Base-by-base conservation (phyloP, 2,797 vertebrate species). In the Mormyrus proboscirostris region DNA sequence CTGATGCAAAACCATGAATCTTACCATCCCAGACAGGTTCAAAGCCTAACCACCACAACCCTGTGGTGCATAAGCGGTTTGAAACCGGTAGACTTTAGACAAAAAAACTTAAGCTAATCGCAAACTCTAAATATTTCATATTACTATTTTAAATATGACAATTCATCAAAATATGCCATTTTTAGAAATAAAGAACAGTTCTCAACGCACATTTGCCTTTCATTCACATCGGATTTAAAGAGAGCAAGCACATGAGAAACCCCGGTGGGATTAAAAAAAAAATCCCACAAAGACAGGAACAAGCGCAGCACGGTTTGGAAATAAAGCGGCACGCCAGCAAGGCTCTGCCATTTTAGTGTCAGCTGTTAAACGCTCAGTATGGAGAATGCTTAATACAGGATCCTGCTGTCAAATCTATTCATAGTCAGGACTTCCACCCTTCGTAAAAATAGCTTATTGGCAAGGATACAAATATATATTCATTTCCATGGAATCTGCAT, bases 341-440 rank as follows among this genome's bases (percentile, higher is more conserved):
- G 6, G 22, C 12, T 51, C 50, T 33, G 49, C 51, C 51, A 44
- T 85, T 25, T 50, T 47, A 82, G 76, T 51, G 49, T 86, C 84
- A 86, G 84, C 22, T 19, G 49, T 51, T 86, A 51, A 86, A 51
- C 22, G 49, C 49, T 86, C 51, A 82, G 76, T 82, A 82, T 51
- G 84, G 49, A 19, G 41, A 44, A 82, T 51, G 84, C 84, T 86
- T 29, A 86, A 86, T 86, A 55, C 84, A 55, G 22, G 84, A 47
- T 47, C 84, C 25, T 86, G 84, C 84, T 86, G 84, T 55, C 83
- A 50, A 53, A 85, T 53, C 50, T 53, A 51, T 86, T 51, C 49
- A 86, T 86, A 86, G 47, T 29, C 47, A 86, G 22, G 49, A 82
- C 41, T 82, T 82, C 38, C 76, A 47, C 38, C 41, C 76, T 47